Evolutionary conservation across 2,113 vertebrate species (phyloP).

Genomic region (Rhea pennata): DNA sequence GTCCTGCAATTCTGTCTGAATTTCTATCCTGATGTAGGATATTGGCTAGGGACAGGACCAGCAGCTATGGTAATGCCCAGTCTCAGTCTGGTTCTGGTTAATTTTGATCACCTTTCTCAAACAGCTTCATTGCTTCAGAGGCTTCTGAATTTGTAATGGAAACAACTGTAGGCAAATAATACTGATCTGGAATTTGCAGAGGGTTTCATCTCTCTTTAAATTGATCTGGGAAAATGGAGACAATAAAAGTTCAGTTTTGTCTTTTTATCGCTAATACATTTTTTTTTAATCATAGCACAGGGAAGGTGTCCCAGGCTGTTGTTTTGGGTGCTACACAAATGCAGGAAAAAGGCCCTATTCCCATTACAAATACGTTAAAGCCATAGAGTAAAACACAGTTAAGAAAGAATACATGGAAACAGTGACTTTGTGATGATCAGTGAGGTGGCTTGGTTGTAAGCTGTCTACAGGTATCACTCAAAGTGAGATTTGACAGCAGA

Average conservation of each 20-base stretch:
- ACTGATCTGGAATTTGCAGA: not conserved
- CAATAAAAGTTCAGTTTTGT: not conserved
- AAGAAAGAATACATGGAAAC: not conserved
- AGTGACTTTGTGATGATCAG: not conserved
- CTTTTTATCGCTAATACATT: not conserved
- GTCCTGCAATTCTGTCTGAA: not conserved
- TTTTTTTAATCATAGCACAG: not conserved
- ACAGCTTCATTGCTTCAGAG: not conserved
- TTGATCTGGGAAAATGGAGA: not conserved
- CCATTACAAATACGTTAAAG: not conserved
- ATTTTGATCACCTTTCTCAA: not conserved
- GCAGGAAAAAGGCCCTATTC: not conserved
- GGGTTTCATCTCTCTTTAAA: not conserved
- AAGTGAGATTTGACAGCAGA: not conserved
- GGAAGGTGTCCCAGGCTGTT: not conserved
- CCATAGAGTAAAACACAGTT: not conserved
- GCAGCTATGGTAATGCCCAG: too few species aligned
- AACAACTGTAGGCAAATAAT: not conserved
- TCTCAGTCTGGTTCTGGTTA: not conserved
- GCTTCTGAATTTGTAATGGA: not conserved
- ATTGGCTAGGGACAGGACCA: not conserved
- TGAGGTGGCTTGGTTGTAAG: not conserved
- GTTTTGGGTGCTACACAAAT: not conserved
- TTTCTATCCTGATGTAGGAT: not conserved
- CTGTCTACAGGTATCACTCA: not conserved